Percentiles rank a stretch among this genome's conserved stretches.
Conservation (phyloP, 2,113 vertebrate species). For the Psettodes erumei region DNA sequence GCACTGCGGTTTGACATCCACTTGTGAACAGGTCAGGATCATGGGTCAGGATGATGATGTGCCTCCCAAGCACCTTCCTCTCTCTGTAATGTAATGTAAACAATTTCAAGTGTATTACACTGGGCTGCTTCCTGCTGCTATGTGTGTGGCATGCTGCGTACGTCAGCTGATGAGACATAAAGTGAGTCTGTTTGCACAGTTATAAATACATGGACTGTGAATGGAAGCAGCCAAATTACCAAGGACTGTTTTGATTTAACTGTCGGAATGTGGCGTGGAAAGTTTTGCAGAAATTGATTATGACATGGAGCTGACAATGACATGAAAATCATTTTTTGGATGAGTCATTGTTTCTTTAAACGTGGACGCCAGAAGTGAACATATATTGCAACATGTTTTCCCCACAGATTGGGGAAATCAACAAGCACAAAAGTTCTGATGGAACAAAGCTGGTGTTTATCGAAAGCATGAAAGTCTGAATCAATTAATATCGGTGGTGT, state of each 20-base stretch:
- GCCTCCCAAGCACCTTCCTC: constrained; percentile 73
- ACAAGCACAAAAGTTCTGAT: constrained; percentile 46
- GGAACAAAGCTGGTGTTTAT: constrained; percentile 34
- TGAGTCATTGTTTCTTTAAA: constrained; percentile 46
- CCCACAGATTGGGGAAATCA: constrained; percentile 56
- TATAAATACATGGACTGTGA: constrained; percentile 73
- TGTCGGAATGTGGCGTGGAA: constrained; percentile 63
- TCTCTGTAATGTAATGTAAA: constrained; percentile 67
- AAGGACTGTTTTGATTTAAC: constrained; percentile 73
- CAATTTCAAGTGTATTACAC: constrained; percentile 75
- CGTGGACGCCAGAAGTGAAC: constrained; percentile 21
- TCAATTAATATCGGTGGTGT: neutral
- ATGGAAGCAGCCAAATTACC: constrained; percentile 70
- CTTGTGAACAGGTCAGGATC: constrained; percentile 70
- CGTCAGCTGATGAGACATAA: constrained; percentile 78
- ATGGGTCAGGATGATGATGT: constrained; percentile 71
- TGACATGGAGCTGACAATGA: constrained; percentile 65
- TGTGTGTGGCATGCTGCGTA: constrained; percentile 77
- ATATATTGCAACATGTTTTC: constrained; percentile 54
- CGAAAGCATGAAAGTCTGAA: constrained; percentile 38
- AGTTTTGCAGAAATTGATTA: constrained; percentile 57
- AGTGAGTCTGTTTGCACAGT: constrained; percentile 69
- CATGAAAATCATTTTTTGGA: constrained; percentile 68
- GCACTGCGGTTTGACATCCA: constrained; percentile 73
- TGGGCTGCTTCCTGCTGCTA: constrained; percentile 74